Evolutionary conservation across 1,140 invertebrate genomes (phyloP).

Genomic region (Holcopasites calliopsidis): DNA sequence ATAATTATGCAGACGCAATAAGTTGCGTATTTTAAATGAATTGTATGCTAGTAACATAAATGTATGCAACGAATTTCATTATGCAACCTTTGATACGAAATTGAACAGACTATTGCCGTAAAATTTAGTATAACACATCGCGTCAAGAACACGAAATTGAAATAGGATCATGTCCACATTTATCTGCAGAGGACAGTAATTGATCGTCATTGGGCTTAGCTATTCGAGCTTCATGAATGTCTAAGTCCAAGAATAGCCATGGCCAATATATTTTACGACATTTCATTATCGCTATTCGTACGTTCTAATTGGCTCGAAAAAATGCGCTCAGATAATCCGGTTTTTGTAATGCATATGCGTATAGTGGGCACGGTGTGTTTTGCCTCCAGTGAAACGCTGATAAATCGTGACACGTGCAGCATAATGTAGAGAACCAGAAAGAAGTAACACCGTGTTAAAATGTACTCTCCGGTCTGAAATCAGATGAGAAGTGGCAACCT

Average conservation of each 20-base stretch:
- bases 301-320: constrained; percentile 16
- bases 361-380: background rate
- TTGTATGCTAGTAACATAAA: too few relatives aligned
- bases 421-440: background rate
- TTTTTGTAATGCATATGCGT: background rate
- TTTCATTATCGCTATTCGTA: constrained; percentile 22
- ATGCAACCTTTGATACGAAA: too few relatives aligned
- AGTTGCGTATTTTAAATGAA: too few relatives aligned
- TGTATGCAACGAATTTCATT: too few relatives aligned
- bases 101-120: background rate
- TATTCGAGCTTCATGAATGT: background rate
- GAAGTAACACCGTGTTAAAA: background rate
- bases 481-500: too few relatives aligned
- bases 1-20: too few relatives aligned
- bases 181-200: background rate
- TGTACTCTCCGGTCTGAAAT: background rate
- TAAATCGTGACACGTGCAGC: constrained; percentile 8
- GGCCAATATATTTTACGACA: background rate
- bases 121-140: background rate
- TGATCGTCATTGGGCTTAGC: background rate
- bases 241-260: background rate
- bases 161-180: background rate
- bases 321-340: constrained; percentile 13
- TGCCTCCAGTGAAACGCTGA: background rate
- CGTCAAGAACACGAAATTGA: background rate